Evolutionary conservation across 1,140 invertebrate genomes (phyloP), one percentile per base, ranked within the genome.

Genomic region (Leucophenga varia): DNA sequence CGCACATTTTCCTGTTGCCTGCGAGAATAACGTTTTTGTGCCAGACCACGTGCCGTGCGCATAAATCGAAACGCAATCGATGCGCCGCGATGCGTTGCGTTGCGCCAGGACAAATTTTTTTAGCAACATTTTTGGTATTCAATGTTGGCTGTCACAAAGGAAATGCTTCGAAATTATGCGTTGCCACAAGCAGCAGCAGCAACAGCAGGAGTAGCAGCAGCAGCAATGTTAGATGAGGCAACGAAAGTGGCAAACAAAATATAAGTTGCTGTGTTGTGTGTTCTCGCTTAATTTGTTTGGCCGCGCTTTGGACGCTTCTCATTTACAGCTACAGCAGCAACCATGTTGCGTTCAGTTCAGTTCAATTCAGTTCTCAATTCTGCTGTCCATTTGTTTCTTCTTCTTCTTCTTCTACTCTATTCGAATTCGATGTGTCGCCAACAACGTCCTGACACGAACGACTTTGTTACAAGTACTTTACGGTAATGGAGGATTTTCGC

Each of bases 381-480:
- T 40, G 30, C n/a, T 34, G 28, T 40, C 34, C 39, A 25, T 42
- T 43, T 55, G 13, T 19, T 34, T 43, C 6, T 17, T 38, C 20
- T n/a, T 28, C 25, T n/a, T 41, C 36, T 40, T n/a, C 32, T 6
- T 13, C 13, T 35, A 4, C 32, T 6, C 12, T 5, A n/a, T 35
- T 5, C 32, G 16, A 6, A 35, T 13, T n/a, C 16, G 32, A 35
- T 43, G 43, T 54, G 55, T 57, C 57, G 25, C 34, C 58, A 28
- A 49, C 60, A 61, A 59, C 58, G 57, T 54, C 61, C 54, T 56
- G 58, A 56, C 56, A 59, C 59, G 49, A 49, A 47, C 50, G 60
- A 68, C 64, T 71, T 72, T 65, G 61, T 72, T 72, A 65, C 68
- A 67, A 72, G 69, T 72, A 72, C 69, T 72, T 72, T 72, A 72